A percentile compares a stretch with the other conserved stretches of the same genome.
These are phyloP conservation scores for Drosophila mimica DNA, from an alignment of 2,888 invertebrate genomes.

Conservation along the genomic window DNA sequence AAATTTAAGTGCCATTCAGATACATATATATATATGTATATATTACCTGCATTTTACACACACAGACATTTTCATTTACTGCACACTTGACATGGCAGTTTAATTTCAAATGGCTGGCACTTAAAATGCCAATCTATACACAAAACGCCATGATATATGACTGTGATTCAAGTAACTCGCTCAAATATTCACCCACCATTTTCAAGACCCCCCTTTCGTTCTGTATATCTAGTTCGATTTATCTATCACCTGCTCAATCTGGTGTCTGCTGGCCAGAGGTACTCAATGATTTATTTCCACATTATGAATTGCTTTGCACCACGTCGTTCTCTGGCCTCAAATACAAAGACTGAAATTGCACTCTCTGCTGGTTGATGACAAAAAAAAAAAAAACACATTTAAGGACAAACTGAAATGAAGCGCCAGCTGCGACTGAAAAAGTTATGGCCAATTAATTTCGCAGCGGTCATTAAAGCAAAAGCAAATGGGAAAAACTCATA, in stretches of 20 bases:
- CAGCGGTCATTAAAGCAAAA: neutral
- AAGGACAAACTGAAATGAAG: conserved; percentile 3
- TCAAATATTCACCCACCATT: conserved; percentile 34
- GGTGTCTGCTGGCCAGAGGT: conserved; percentile 12
- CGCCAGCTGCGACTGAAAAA: conserved; percentile 15
- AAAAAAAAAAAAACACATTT: conserved; percentile 17
- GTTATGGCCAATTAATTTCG: conserved; percentile 47
- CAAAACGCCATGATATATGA: conserved; percentile 59
- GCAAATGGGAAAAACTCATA: conserved; percentile 13
- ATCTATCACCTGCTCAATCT: conserved; percentile 1
- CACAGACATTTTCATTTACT: neutral
- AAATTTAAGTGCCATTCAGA: neutral
- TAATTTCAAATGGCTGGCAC: conserved; percentile 50
- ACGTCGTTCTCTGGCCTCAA: neutral
- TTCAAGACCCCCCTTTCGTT: neutral
- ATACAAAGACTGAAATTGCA: conserved; percentile 1
- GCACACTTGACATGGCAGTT: conserved; percentile 16
- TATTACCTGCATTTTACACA: neutral
- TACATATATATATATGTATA: neutral
- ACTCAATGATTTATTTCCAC: conserved; percentile 62
- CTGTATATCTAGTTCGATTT: neutral
- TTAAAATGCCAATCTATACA: conserved; percentile 61
- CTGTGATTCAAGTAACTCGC: conserved; percentile 57
- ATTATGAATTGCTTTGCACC: conserved; percentile 29
- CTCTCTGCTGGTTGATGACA: conserved; percentile 10